Conservation (phyloP, 2,888 invertebrate genomes). For the Elegia similella region DNA sequence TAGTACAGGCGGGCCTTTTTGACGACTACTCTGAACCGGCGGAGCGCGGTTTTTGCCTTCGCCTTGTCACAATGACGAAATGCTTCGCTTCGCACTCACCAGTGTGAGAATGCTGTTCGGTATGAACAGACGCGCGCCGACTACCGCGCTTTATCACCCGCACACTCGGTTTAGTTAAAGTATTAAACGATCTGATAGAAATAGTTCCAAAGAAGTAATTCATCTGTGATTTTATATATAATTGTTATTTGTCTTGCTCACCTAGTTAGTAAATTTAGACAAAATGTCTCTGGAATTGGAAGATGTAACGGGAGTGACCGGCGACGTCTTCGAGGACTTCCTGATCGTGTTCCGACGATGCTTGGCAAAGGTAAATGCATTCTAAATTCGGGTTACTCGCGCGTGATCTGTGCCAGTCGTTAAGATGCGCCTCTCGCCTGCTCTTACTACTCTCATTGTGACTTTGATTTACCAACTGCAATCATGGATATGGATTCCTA, state of each 20-base stretch:
- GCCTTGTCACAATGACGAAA: constrained; percentile 46
- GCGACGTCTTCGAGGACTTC: constrained; percentile 89
- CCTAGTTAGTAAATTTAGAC: constrained; percentile 40
- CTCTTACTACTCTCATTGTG: constrained; percentile 18
- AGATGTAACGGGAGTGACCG: constrained; percentile 82
- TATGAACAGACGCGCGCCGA: constrained; percentile 41
- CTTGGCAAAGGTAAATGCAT: constrained; percentile 85
- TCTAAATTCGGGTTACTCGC: constrained; percentile 63
- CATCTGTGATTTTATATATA: constrained; percentile 63
- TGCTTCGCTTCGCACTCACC: constrained; percentile 30
- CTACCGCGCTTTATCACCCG: constrained; percentile 37
- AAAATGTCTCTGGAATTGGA: constrained; percentile 86
- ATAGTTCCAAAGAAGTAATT: constrained; percentile 64
- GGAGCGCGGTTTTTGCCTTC: constrained; percentile 46
- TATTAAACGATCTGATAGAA: constrained; percentile 61
- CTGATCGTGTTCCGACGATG: constrained; percentile 85
- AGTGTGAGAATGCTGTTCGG: constrained; percentile 59
- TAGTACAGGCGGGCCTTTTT: constrained; percentile 34
- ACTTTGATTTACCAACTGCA: constrained; percentile 14
- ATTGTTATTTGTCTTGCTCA: constrained; percentile 45
- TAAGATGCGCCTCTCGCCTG: constrained; percentile 34
- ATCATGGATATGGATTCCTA: constrained; percentile 56
- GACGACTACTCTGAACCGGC: constrained; percentile 45
- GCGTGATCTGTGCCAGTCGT: constrained; percentile 41
- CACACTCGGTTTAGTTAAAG: constrained; percentile 54